phyloP scores from a whole-genome alignment of 2,797 vertebrate genomes.

The Myotis daubentonii region DNA sequence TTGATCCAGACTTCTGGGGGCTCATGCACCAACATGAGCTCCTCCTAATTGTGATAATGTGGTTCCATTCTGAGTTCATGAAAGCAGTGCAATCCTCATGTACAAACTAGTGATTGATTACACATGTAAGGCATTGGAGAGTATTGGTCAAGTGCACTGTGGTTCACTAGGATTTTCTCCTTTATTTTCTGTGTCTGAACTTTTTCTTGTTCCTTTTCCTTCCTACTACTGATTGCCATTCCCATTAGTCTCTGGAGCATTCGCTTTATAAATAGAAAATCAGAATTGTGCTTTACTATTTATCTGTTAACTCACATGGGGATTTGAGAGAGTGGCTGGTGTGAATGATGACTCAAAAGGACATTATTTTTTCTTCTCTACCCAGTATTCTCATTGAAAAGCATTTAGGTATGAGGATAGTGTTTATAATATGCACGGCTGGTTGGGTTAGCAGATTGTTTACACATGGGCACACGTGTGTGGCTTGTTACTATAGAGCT shows the following conservation, averaged over 20 bases:
- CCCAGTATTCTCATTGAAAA: slow-evolving; percentile 20
- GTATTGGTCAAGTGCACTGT: neutral
- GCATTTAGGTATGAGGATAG: neutral
- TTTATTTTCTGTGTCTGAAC: slow-evolving; percentile 24
- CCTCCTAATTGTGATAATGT: slow-evolving; percentile 61
- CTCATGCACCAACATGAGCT: neutral
- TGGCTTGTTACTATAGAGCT: neutral
- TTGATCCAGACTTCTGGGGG: slow-evolving; percentile 65
- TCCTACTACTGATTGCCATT: neutral
- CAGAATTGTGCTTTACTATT: slow-evolving; percentile 45
- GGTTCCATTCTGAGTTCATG: slow-evolving; percentile 60
- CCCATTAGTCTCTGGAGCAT: slow-evolving; percentile 37
- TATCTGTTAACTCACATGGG: slow-evolving; percentile 14
- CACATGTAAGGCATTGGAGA: slow-evolving; percentile 47
- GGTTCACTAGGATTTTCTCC: slow-evolving; percentile 39
- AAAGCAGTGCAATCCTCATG: slow-evolving; percentile 33
- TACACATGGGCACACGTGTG: neutral
- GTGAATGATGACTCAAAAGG: slow-evolving; percentile 28
- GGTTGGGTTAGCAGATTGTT: slow-evolving; percentile 47
- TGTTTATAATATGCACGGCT: neutral
- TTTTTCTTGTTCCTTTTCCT: slow-evolving; percentile 35
- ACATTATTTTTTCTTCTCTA: slow-evolving; percentile 41
- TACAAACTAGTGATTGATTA: slow-evolving; percentile 70
- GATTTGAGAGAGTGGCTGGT: slow-evolving; percentile 17
- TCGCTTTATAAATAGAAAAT: slow-evolving; percentile 60